These are phyloP conservation scores for Olivierus martensii DNA, from an alignment of 1,140 invertebrate genomes.

Conservation along the genomic window DNA sequence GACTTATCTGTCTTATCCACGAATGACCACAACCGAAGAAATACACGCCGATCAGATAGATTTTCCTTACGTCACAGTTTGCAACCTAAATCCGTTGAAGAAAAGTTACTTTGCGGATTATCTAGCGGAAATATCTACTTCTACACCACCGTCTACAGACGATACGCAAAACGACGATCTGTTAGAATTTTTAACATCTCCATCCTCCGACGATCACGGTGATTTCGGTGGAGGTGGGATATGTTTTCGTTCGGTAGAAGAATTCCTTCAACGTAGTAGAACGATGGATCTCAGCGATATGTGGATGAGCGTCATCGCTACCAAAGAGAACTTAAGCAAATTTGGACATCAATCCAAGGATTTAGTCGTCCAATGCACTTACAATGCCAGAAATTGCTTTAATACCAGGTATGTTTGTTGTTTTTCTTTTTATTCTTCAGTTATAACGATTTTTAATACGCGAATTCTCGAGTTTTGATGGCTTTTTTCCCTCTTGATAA, in stretches of 20 bases:
- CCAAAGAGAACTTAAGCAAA: constrained; percentile 16
- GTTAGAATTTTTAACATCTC: too few species aligned
- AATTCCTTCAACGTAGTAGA: constrained; percentile 4
- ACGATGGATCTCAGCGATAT: constrained; percentile 18
- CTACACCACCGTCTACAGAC: background rate
- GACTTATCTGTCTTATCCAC: constrained; percentile 9
- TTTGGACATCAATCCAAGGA: constrained; percentile 18
- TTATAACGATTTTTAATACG: too few species aligned
- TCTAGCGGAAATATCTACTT: background rate
- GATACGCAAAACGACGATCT: background rate
- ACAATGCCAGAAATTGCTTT: constrained; percentile 16
- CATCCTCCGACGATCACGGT: background rate
- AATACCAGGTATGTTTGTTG: constrained; percentile 4
- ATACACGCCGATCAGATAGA: constrained; percentile 17
- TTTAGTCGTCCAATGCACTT: constrained; percentile 20
- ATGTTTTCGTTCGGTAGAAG: constrained; percentile 3
- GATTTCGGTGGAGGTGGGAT: background rate
- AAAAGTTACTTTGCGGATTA: constrained; percentile 11
- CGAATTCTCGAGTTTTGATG: too few species aligned
- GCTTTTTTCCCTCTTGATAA: too few species aligned
- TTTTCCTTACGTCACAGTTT: constrained; percentile 18
- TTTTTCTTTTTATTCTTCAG: background rate
- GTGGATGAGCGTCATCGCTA: constrained; percentile 18
- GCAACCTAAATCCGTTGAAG: constrained; percentile 18
- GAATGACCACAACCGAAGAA: constrained; percentile 18